Conservation (phyloP, 2,888 invertebrate species). For the Strigamia crassipes region DNA sequence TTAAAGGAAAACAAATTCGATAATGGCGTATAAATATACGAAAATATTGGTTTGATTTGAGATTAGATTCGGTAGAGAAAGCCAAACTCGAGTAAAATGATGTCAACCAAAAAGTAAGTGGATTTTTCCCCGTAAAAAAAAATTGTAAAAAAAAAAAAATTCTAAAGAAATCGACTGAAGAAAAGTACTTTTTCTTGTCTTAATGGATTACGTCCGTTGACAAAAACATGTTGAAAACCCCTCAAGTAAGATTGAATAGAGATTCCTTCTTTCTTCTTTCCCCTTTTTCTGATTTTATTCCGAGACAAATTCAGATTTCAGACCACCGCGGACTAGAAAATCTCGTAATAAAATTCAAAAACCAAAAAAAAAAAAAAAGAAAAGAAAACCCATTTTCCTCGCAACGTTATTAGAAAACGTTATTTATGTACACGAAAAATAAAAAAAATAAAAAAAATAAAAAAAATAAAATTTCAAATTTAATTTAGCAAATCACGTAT, state of each 20-base stretch:
- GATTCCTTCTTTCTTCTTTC: not conserved
- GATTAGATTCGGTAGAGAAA: not conserved
- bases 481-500: not conserved
- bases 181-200: conserved; percentile 41
- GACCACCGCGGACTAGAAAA: not conserved
- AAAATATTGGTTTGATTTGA: not conserved
- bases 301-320: not conserved
- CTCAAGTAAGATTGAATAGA: conserved; percentile 36
- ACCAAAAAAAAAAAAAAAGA: not conserved
- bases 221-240: conserved; percentile 33
- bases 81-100: not conserved
- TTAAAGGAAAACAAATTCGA: not conserved
- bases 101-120: conserved; percentile 3
- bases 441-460: not conserved
- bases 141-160: not conserved
- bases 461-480: not conserved
- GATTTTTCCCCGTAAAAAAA: not conserved
- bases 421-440: not conserved
- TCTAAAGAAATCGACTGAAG: not conserved
- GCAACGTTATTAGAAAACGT: not conserved
- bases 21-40: not conserved
- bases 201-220: conserved; percentile 35
- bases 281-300: not conserved
- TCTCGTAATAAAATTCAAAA: not conserved
- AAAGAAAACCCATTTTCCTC: not conserved